Percentiles rank a stretch among this genome's conserved stretches.
These are phyloP conservation scores for Campopleginae sp. DNA, from an alignment of 2,888 invertebrate species.

Conservation along the genomic window DNA sequence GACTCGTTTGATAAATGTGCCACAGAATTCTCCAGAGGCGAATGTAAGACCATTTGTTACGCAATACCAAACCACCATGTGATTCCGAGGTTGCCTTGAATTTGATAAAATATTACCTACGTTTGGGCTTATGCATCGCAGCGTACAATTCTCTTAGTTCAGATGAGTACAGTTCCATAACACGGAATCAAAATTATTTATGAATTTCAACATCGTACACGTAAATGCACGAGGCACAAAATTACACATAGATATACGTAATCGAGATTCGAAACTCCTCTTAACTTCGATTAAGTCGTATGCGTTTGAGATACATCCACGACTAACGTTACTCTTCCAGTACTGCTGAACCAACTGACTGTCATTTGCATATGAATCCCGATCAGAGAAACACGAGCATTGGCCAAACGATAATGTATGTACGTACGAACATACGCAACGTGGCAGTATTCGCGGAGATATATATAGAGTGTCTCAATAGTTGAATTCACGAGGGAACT, in stretches of 20 bases:
- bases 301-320: slow-evolving; percentile 33
- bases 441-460: slow-evolving; percentile 20
- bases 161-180: slow-evolving; percentile 19
- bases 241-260: neutral
- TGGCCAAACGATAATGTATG: slow-evolving; percentile 75
- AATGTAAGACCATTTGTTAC: slow-evolving; percentile 35
- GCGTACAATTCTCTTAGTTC: neutral
- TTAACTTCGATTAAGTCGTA: slow-evolving; percentile 19
- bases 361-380: slow-evolving; percentile 82
- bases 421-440: slow-evolving; percentile 9
- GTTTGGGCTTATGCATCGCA: slow-evolving; percentile 25
- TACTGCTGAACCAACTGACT: slow-evolving; percentile 39
- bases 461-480: neutral
- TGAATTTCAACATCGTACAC: slow-evolving; percentile 10
- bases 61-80: slow-evolving; percentile 28
- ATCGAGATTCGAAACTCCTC: neutral
- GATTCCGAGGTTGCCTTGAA: slow-evolving; percentile 20
- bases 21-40: slow-evolving; percentile 32
- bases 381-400: slow-evolving; percentile 76
- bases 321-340: slow-evolving; percentile 37
- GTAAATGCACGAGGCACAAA: neutral
- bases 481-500: neutral
- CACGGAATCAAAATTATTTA: slow-evolving; percentile 2
- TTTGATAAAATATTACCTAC: slow-evolving; percentile 15
- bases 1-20: slow-evolving; percentile 45